These are phyloP conservation scores for Carettochelys insculpta DNA, from an alignment of 2,113 vertebrate species.

Conservation along the genomic window DNA sequence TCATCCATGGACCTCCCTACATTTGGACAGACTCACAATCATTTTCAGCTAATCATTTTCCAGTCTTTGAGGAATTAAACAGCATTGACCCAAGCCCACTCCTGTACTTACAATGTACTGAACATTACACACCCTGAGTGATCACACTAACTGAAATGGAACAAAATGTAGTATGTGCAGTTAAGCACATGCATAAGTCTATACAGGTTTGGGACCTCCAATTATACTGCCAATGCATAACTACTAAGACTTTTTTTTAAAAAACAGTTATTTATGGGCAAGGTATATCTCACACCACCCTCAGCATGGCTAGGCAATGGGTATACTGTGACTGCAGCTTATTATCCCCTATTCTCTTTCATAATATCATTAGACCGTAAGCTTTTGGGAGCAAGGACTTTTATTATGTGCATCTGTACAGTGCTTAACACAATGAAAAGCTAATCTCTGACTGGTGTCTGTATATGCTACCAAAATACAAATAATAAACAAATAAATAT, in stretches of 20 bases:
- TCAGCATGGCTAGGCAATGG: slow-evolving; percentile 53
- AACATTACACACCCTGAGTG: not conserved
- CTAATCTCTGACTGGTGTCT: not conserved
- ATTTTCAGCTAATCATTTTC: not conserved
- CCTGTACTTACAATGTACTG: not conserved
- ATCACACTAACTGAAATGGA: not conserved
- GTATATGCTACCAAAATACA: not conserved
- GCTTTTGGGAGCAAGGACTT: not conserved
- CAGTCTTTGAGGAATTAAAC: not conserved
- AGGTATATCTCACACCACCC: slow-evolving; percentile 64
- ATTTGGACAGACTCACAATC: not conserved
- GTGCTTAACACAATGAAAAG: fast-evolving
- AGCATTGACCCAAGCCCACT: slow-evolving; percentile 20
- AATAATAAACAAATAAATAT: not conserved
- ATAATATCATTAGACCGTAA: slow-evolving; percentile 5
- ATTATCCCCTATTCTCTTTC: slow-evolving; percentile 12
- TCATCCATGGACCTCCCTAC: not conserved
- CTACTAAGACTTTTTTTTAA: slow-evolving; percentile 60
- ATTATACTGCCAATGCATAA: not conserved
- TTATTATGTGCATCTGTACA: not conserved
- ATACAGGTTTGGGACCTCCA: not conserved
- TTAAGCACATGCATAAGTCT: not conserved
- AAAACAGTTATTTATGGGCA: slow-evolving; percentile 63
- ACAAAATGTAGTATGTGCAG: not conserved
- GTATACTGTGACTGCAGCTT: slow-evolving; percentile 31